Conservation (phyloP, 2,888 invertebrate genomes). For the Ochlodes sylvanus region DNA sequence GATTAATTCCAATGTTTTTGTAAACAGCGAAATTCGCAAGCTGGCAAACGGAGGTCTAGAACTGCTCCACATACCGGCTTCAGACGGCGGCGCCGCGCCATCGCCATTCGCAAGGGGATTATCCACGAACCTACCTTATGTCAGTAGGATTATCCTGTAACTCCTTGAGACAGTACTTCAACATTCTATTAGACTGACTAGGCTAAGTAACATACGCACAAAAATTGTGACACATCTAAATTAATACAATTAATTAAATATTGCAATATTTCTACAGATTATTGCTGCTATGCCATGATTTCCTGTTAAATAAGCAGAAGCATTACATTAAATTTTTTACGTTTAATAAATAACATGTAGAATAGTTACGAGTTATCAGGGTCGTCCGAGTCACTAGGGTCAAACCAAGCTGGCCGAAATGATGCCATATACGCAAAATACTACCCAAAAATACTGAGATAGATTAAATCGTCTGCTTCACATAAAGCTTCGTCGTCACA, state of each 20-base stretch:
- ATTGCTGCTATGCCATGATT: too few relatives aligned
- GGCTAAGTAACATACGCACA: too few relatives aligned
- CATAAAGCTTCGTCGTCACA: conserved; percentile 55
- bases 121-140: conserved; percentile 44
- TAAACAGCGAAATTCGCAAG: too few relatives aligned
- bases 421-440: conserved; percentile 11
- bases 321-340: too few relatives aligned
- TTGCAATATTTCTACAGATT: too few relatives aligned
- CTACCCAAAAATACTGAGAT: conserved; percentile 20
- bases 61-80: background rate
- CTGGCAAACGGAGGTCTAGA: background rate
- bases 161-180: background rate
- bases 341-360: too few relatives aligned
- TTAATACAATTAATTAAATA: too few relatives aligned
- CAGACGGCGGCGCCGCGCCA: conserved; percentile 43
- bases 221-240: too few relatives aligned
- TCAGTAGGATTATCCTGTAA: background rate
- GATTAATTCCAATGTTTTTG: too few relatives aligned
- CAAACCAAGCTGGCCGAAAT: background rate
- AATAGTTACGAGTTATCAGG: too few relatives aligned
- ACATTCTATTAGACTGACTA: background rate
- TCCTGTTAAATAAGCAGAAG: too few relatives aligned
- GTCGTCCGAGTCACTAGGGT: too few relatives aligned
- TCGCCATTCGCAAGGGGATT: conserved; percentile 54
- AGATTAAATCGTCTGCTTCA: conserved; percentile 41